Evolutionary conservation across 2,113 vertebrate genomes (phyloP), one percentile per base, ranked within the genome.

Genomic region (Ivindomyrus marchei): DNA sequence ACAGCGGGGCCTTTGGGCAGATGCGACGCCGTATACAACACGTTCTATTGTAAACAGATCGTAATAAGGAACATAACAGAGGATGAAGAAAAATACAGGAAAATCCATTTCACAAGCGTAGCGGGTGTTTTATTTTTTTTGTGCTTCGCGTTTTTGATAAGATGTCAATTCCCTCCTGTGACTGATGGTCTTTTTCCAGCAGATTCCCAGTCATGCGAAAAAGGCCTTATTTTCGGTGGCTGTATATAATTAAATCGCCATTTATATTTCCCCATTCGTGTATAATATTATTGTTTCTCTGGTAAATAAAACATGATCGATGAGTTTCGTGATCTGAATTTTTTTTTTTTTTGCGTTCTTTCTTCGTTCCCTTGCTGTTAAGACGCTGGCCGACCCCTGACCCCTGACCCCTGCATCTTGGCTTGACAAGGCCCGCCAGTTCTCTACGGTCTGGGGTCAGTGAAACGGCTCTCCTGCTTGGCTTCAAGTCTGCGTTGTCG

Each of bases 1-100:
- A 85, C 89, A 88, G 21, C 87, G 85, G 58, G 88, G 50, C 88
- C 91, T 89, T 88, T 90, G 58, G 62, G 84, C 94, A 94, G 94
- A 94, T 94, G 93, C 90, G 91, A 90, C 89, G 90, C 92, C 92
- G 90, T 94, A 94, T 93, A 93, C 94, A 94, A 94, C 94, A 94
- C 93, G 94, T 93, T 50, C 92, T 91, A 92, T 92, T 95, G 90
- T 95, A 94, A 94, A 94, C 93, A 91, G 93, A 92, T 92, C 89
- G 88, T 93, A 93, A 94, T 91, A 84, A 91, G 89, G 92, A 94
- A 93, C 93, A 94, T 94, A 94, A 93, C 92, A 92, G 93, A 91
- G 91, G 89, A 85, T n/a, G 88, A 80, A 47, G 89, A 52, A 45
- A 89, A 84, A 53, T 47, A 70, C 46, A 88, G 24, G n/a, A 70